A percentile compares a stretch with the other conserved stretches of the same genome.
These are phyloP conservation scores for Lepidurus couesii DNA, from an alignment of 1,140 invertebrate species.

Conservation along the genomic window DNA sequence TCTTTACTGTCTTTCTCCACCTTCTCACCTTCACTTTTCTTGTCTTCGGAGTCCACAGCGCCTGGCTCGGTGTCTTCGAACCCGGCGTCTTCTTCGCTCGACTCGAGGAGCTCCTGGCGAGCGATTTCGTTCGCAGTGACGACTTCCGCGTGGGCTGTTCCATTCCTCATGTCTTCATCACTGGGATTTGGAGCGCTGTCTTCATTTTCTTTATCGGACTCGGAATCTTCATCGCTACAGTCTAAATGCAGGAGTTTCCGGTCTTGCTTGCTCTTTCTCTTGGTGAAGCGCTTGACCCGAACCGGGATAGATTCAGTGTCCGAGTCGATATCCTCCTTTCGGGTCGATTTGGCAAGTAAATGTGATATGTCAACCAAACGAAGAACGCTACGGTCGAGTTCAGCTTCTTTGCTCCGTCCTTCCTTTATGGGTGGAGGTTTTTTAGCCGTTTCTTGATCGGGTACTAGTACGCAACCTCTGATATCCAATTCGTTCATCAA, in stretches of 20 bases:
- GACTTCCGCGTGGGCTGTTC: not conserved
- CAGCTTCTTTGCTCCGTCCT: not conserved
- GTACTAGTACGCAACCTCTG: not conserved
- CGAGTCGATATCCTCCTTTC: no score
- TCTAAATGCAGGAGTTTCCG: no score
- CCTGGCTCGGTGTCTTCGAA: conserved; percentile 11
- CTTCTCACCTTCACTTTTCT: not conserved
- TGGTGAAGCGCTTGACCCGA: no score
- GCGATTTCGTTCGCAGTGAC: not conserved
- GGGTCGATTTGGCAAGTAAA: no score
- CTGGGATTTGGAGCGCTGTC: no score
- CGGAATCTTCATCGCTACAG: no score
- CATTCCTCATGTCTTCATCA: no score
- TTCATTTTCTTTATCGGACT: no score
- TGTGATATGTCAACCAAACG: no score
- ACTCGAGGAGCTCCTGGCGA: not conserved
- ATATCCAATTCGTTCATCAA: not conserved
- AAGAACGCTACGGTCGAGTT: no score
- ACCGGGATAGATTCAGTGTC: no score
- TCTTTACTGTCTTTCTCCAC: conserved; percentile 34
- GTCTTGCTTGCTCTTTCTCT: no score
- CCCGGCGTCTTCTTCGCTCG: not conserved
- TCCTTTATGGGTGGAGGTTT: not conserved
- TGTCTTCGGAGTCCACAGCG: not conserved
- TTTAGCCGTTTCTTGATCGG: not conserved